phyloP scores from a whole-genome alignment of 2,113 vertebrate species.

The Tretioscincus oriximinensis region DNA sequence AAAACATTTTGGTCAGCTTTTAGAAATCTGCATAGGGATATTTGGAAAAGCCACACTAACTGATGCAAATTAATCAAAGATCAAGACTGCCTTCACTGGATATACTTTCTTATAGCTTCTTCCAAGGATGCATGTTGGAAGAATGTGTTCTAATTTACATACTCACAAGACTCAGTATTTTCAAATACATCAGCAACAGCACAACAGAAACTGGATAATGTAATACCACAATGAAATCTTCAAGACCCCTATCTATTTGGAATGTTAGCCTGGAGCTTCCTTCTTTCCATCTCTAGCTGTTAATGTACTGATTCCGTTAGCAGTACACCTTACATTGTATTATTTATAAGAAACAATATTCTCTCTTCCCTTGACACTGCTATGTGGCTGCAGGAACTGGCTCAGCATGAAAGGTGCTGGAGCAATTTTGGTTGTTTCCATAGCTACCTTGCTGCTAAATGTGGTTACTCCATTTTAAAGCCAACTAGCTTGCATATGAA shows the following conservation, averaged over 20 bases:
- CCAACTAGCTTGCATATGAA: constrained; percentile 64
- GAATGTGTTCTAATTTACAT: too few species aligned
- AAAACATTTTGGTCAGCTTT: too few species aligned
- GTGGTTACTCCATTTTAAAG: constrained; percentile 76
- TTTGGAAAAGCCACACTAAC: too few species aligned
- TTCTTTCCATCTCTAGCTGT: constrained; percentile 46
- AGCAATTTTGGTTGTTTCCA: constrained; percentile 81
- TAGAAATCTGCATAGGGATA: too few species aligned
- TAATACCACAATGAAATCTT: constrained; percentile 48
- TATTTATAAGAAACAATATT: constrained; percentile 80
- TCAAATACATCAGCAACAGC: too few species aligned
- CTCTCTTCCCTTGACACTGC: constrained; percentile 70
- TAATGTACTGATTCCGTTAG: constrained; percentile 63
- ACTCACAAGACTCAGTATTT: not conserved
- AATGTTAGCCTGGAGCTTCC: constrained; percentile 58
- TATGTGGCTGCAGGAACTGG: constrained; percentile 67
- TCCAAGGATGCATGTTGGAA: too few species aligned
- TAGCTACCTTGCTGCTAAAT: constrained; percentile 79
- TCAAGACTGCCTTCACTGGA: too few species aligned
- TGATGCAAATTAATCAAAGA: too few species aligned
- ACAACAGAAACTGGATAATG: constrained; percentile 26
- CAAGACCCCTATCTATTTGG: constrained; percentile 58
- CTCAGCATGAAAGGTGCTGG: constrained; percentile 70
- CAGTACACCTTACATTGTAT: constrained; percentile 71
- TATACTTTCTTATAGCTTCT: too few species aligned